Conservation (phyloP, 1,140 invertebrate genomes). For the Stegodyphus dumicola region DNA sequence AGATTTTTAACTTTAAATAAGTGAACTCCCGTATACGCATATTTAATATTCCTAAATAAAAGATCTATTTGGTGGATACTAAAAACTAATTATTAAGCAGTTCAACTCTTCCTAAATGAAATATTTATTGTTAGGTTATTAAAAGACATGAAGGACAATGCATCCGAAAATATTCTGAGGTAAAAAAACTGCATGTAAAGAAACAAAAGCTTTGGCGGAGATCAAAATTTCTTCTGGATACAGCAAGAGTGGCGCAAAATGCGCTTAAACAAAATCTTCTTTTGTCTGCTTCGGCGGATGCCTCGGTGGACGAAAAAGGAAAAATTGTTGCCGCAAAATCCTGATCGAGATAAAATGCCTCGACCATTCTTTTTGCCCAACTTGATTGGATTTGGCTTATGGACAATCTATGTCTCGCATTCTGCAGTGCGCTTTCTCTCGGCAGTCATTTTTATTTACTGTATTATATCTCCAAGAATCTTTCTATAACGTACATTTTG, state of each 20-base stretch:
- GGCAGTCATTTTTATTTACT: conserved; percentile 33
- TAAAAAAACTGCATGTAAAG: not conserved
- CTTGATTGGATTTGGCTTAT: conserved; percentile 51
- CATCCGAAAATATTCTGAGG: too few species aligned
- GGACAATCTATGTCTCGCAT: conserved; percentile 32
- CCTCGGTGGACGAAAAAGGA: conserved; percentile 10
- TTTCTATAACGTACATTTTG: conserved; percentile 10
- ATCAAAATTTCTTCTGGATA: conserved; percentile 42
- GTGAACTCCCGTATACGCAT: too few species aligned
- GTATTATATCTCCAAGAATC: conserved; percentile 9
- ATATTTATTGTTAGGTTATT: too few species aligned
- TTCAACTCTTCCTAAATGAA: too few species aligned
- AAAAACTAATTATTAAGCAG: too few species aligned
- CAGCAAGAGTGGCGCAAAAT: conserved; percentile 28
- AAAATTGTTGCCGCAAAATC: conserved; percentile 43
- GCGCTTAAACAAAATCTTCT: conserved; percentile 35
- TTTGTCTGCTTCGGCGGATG: conserved; percentile 1
- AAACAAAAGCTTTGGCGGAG: conserved; percentile 23
- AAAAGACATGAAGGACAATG: too few species aligned
- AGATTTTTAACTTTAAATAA: too few species aligned
- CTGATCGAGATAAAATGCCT: conserved; percentile 37
- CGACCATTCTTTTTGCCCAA: conserved; percentile 9
- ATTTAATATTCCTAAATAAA: too few species aligned
- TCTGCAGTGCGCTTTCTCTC: conserved; percentile 11
- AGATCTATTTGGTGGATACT: too few species aligned